Evolutionary conservation across 2,888 invertebrate genomes (phyloP).

Genomic region (Ormyrus thymus): DNA sequence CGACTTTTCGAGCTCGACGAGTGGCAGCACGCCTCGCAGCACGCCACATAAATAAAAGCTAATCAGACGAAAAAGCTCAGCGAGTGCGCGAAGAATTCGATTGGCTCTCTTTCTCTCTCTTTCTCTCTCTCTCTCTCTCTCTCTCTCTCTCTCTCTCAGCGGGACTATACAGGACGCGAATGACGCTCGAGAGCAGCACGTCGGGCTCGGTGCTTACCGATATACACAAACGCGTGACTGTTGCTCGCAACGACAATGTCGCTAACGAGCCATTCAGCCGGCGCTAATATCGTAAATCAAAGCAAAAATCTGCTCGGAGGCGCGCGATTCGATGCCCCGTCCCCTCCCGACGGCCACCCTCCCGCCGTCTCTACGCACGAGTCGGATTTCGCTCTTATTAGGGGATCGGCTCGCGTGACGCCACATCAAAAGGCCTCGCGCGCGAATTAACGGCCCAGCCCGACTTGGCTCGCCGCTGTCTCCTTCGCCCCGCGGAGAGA

Average conservation of each 20-base stretch:
- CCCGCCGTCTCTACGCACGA: neutral
- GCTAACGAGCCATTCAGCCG: constrained; percentile 69
- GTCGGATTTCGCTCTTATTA: constrained; percentile 45
- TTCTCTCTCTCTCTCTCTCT: too few species aligned
- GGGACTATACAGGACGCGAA: neutral
- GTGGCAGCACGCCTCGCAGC: too few species aligned
- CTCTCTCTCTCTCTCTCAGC: too few species aligned
- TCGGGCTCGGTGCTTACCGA: constrained; percentile 28
- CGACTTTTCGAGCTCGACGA: too few species aligned
- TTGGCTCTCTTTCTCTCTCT: neutral
- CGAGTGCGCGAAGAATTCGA: constrained; percentile 4
- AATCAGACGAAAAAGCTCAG: neutral
- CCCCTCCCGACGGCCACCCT: neutral
- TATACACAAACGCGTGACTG: too few species aligned
- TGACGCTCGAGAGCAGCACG: constrained; percentile 54
- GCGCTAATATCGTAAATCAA: constrained; percentile 64
- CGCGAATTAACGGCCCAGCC: constrained; percentile 1
- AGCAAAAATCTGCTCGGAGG: constrained; percentile 58
- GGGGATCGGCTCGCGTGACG: constrained; percentile 31
- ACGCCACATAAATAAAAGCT: neutral
- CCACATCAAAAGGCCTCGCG: constrained; percentile 11
- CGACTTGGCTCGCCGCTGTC: too few species aligned
- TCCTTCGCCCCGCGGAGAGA: too few species aligned
- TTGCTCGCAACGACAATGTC: constrained; percentile 65
- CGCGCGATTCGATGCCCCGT: constrained; percentile 41